A percentile compares a stretch with the other conserved stretches of the same genome.
Evolutionary conservation across 2,888 invertebrate species (phyloP).

Genomic region (Amblyteles armatorius): DNA sequence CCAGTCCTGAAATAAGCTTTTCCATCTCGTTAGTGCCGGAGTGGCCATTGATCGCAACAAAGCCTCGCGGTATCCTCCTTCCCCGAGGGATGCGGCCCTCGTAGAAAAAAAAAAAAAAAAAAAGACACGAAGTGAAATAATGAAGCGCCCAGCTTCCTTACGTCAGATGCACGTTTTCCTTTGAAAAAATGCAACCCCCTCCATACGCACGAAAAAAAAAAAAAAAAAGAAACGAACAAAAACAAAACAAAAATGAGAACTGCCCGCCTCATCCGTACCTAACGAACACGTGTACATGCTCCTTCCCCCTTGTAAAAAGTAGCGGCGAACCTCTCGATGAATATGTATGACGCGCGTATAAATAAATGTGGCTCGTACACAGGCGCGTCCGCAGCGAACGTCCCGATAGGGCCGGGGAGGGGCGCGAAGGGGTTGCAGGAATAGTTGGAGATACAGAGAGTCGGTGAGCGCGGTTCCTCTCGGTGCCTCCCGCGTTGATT

Average conservation of each 20-base stretch:
- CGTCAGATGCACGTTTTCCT: conserved; percentile 33
- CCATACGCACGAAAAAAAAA: background rate
- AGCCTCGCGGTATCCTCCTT: conserved; percentile 10
- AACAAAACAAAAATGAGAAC: background rate
- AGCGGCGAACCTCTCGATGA: conserved; percentile 9
- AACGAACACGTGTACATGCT: conserved; percentile 12
- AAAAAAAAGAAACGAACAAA: background rate
- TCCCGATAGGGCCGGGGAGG: background rate
- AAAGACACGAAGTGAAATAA: conserved; percentile 40
- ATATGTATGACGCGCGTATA: conserved; percentile 42
- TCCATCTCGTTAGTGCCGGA: conserved; percentile 42
- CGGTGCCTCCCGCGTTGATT: conserved; percentile 59
- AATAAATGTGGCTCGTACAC: conserved; percentile 20
- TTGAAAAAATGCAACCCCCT: background rate
- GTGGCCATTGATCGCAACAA: conserved; percentile 39
- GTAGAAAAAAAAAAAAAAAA: background rate
- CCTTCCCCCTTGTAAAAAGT: conserved; percentile 14
- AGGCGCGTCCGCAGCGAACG: conserved; percentile 26
- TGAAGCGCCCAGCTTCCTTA: conserved; percentile 6
- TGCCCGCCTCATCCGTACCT: background rate
- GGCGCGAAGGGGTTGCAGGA: background rate
- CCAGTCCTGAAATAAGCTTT: conserved; percentile 1
- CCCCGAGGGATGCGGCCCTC: background rate
- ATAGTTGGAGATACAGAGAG: conserved; percentile 16
- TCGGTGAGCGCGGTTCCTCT: conserved; percentile 35